Base-by-base conservation (phyloP, 2,113 vertebrate species). In the Chaenocephalus aceratus region DNA sequence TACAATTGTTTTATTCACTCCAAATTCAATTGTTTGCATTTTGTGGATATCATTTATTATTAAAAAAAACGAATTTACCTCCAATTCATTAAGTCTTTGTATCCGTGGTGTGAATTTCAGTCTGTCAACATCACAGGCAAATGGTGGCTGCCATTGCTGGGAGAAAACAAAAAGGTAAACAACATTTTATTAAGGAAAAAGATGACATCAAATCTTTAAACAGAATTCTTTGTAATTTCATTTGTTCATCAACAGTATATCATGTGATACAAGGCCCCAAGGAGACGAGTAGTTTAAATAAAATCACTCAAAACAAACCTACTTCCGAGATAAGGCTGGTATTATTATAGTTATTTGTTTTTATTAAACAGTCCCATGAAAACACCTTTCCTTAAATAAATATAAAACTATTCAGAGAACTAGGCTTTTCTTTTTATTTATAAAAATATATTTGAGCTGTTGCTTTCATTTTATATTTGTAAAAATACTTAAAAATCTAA, bases 81-180 rank as follows among this genome's bases (percentile, higher is more conserved):
- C 98, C 68, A 99, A 87, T 64, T 99, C 98, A 92, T 99, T 99
- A n/a, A 99, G 96, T 69, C 98, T 96, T 94, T 99, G 98, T 88
- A 99, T 98, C 52, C 98, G 94, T 0, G 98, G 98, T 0, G 97
- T 99, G 79, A 99, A 99, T 84, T 98, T 97, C 80, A 99, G 96
- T 88, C 98, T 96, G 91, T 99, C 97, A 1, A 99, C 97, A 91
- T 99, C 98, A 83, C 97, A 98, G 0, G 98, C 97, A 69, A 99
- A 99, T 0, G 98, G 98, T 45, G 98, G 98, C 88, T 99, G 98
- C 98, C 98, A 99, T 48, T 96, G 96, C 98, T 99, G 86, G 30
- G 48, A 71, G 46, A 23, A 48, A 71, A 57, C 51, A 57, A n/a
- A 76, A 57, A 49, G 51, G 34, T 48, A 64, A 74, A 84, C 15